A percentile compares a stretch with the other conserved stretches of the same genome.
Evolutionary conservation across 2,888 invertebrate genomes (phyloP).

Genomic region (Piscicola geometra): DNA sequence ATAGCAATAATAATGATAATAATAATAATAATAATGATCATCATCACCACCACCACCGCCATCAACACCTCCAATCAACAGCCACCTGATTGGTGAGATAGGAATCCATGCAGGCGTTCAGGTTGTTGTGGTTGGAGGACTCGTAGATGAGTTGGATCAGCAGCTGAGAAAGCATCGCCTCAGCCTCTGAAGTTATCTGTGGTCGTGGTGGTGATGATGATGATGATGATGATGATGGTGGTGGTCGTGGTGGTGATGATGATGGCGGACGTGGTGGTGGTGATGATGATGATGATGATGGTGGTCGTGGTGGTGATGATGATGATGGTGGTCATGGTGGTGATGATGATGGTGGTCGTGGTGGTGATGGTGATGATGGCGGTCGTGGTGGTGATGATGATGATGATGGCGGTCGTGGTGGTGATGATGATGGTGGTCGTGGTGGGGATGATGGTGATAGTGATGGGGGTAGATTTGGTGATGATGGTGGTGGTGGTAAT

Average conservation of each 20-base stretch:
- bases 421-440: slow-evolving; percentile 4
- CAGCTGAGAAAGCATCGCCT: not conserved
- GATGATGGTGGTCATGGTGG: slow-evolving; percentile 22
- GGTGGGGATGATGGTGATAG: not conserved
- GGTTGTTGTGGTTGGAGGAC: not conserved
- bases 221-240: too few relatives aligned
- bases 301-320: slow-evolving; percentile 5
- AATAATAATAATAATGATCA: too few relatives aligned
- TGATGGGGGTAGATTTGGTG: not conserved
- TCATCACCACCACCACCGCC: too few relatives aligned
- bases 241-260: too few relatives aligned
- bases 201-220: too few relatives aligned
- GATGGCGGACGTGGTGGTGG: too few relatives aligned
- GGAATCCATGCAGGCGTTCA: not conserved
- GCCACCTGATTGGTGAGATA: not conserved
- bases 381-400: slow-evolving; percentile 4
- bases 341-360: slow-evolving; percentile 17
- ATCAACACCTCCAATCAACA: too few relatives aligned
- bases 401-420: not conserved
- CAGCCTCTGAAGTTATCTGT: not conserved
- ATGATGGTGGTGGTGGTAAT: slow-evolving; percentile 21
- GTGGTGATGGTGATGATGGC: slow-evolving; percentile 20
- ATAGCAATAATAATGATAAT: too few relatives aligned
- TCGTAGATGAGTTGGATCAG: not conserved
- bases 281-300: slow-evolving; percentile 31